Conservation (phyloP, 2,113 vertebrate species). For the Tiliqua scincoides region DNA sequence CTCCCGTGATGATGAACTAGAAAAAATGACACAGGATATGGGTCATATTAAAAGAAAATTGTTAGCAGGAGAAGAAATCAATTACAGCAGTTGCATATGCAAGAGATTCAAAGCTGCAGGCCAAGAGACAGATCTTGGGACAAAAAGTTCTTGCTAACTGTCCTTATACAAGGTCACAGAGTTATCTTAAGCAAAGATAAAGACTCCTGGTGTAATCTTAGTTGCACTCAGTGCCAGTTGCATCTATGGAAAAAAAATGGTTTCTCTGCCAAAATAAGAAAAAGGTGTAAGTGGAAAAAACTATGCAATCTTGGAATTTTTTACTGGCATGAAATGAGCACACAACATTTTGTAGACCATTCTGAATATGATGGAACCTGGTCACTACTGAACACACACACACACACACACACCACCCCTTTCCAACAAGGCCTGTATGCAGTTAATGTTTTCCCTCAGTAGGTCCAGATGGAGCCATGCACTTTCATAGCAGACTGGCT, state of each 20-base stretch:
- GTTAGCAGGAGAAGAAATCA: slow-evolving; percentile 84
- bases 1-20: slow-evolving; percentile 99
- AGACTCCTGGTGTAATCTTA: not conserved
- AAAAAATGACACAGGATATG: slow-evolving; percentile 91
- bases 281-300: slow-evolving; percentile 15
- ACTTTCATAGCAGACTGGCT: not conserved
- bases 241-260: not conserved
- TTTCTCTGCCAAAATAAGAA: slow-evolving; percentile 65
- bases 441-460: not conserved
- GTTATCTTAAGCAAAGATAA: slow-evolving; percentile 41
- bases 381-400: not conserved
- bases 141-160: slow-evolving; percentile 31
- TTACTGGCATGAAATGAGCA: slow-evolving; percentile 12
- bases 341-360: slow-evolving; percentile 7
- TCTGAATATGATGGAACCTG: not conserved
- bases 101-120: slow-evolving; percentile 72
- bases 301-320: not conserved
- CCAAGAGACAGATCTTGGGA: slow-evolving; percentile 69
- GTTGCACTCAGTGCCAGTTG: slow-evolving; percentile 12
- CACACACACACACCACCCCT: too few species aligned
- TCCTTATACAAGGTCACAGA: not conserved
- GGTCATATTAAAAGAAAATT: slow-evolving; percentile 84
- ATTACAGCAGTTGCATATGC: slow-evolving; percentile 78
- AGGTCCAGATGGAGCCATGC: too few species aligned
- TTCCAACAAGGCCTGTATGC: not conserved